A percentile compares a stretch with the other conserved stretches of the same genome.
Evolutionary conservation across 2,113 vertebrate species (phyloP).

Genomic region (Orthonyx spaldingii): DNA sequence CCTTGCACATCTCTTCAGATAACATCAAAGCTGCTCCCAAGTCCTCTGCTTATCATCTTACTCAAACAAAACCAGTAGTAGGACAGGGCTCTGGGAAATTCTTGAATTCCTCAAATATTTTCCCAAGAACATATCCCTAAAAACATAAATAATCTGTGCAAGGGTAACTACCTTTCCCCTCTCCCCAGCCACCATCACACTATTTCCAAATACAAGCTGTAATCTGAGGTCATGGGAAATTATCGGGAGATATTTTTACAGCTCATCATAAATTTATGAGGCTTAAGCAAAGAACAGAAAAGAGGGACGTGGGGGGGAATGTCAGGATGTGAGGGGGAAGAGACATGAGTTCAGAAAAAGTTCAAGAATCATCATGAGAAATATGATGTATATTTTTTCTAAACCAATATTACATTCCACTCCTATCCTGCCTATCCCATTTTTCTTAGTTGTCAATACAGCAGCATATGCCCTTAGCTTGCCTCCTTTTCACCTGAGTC

Average conservation of each 20-base stretch:
- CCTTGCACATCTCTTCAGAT: background rate
- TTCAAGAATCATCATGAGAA: background rate
- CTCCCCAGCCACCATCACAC: background rate
- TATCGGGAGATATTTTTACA: background rate
- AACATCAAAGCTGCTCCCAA: constrained; percentile 3
- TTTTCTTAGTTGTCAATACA: background rate
- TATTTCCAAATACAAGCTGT: background rate
- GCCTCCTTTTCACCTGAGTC: background rate
- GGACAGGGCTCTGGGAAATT: background rate
- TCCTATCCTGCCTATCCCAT: background rate
- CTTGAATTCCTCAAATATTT: background rate
- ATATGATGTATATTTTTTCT: background rate
- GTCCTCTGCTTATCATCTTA: background rate
- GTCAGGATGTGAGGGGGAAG: background rate
- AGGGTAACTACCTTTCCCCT: background rate
- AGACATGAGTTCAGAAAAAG: background rate
- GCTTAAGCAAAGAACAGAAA: background rate
- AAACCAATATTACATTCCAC: background rate
- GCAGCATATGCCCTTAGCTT: background rate
- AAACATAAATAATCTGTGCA: background rate
- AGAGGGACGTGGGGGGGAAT: background rate
- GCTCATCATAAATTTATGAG: background rate
- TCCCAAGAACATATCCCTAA: background rate
- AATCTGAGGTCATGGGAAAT: constrained; percentile 21
- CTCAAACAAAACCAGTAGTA: background rate